These are phyloP conservation scores for Scolanthus callimorphus DNA, from an alignment of 92 coral and sea anemone species.

Conservation along the genomic window DNA sequence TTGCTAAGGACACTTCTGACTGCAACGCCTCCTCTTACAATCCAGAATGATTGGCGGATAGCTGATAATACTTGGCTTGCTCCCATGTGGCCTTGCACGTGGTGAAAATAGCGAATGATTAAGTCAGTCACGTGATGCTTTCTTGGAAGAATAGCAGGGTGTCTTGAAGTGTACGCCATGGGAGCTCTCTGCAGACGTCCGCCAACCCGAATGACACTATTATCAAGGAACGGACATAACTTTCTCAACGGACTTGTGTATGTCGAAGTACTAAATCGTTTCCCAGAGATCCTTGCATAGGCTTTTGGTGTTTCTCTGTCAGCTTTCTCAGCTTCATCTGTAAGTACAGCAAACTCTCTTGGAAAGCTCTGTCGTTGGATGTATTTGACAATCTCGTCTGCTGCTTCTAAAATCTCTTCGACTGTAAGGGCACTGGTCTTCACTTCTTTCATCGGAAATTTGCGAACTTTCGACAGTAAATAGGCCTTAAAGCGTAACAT, in stretches of 20 bases:
- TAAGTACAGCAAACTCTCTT: neutral
- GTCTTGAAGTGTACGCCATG: neutral
- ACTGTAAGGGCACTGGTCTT: constrained; percentile 12
- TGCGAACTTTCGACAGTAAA: neutral
- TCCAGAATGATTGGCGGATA: constrained; percentile 21
- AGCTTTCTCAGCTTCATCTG: neutral
- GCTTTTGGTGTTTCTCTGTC: neutral
- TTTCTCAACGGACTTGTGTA: neutral
- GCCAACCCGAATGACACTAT: neutral
- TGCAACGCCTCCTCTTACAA: constrained; percentile 19
- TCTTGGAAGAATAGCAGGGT: constrained; percentile 15
- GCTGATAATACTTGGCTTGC: constrained; percentile 8
- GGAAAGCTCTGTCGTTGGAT: neutral
- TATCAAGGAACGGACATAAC: constrained; percentile 1
- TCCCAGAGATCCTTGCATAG: neutral
- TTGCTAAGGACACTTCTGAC: constrained; percentile 15
- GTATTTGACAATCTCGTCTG: neutral
- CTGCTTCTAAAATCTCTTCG: constrained; percentile 2
- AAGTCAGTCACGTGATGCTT: constrained; percentile 12
- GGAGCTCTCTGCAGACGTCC: constrained; percentile 11
- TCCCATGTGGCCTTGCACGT: constrained; percentile 13
- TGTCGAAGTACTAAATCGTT: neutral
- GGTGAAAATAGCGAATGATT: constrained; percentile 11
- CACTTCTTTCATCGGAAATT: neutral
- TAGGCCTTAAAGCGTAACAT: constrained; percentile 21